Conservation (phyloP, 2,113 vertebrate species). For the Lophotis ruficrista region DNA sequence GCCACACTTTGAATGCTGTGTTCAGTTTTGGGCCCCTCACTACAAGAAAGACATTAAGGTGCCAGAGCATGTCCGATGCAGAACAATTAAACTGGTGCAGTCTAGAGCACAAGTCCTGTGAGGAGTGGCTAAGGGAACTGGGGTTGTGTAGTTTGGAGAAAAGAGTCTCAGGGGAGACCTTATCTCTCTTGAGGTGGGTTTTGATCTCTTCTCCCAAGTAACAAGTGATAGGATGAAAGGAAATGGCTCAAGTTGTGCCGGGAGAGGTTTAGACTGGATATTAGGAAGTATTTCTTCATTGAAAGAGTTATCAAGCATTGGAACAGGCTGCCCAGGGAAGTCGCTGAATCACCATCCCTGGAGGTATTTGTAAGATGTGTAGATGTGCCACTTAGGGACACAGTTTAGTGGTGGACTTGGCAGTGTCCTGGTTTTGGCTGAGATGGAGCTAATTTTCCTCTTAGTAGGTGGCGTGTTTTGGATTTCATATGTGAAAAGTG, state of each 20-base stretch:
- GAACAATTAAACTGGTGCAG: accelerated
- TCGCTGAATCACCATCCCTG: too few relatives aligned
- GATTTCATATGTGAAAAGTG: too few relatives aligned
- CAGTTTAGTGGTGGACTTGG: too few relatives aligned
- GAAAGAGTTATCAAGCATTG: too few relatives aligned
- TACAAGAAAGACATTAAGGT: neutral
- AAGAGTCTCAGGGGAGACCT: neutral
- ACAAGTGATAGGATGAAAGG: neutral
- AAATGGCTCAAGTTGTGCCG: accelerated
- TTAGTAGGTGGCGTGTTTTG: too few relatives aligned
- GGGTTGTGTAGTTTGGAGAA: neutral
- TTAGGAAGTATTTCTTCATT: neutral
- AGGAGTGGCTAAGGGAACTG: neutral
- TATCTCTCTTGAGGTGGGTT: too few relatives aligned
- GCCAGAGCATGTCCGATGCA: accelerated
- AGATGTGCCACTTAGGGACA: too few relatives aligned
- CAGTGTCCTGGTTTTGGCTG: too few relatives aligned
- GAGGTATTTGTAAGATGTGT: too few relatives aligned
- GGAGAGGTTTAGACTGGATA: neutral
- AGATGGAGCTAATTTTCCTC: too few relatives aligned
- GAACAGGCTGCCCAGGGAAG: too few relatives aligned
- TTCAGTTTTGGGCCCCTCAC: neutral
- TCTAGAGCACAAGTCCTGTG: neutral
- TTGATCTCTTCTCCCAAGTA: neutral
- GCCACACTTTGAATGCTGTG: accelerated